Evolutionary conservation across 2,113 vertebrate species (phyloP), one percentile per base, ranked within the genome.

Genomic region (Polypterus bichir): DNA sequence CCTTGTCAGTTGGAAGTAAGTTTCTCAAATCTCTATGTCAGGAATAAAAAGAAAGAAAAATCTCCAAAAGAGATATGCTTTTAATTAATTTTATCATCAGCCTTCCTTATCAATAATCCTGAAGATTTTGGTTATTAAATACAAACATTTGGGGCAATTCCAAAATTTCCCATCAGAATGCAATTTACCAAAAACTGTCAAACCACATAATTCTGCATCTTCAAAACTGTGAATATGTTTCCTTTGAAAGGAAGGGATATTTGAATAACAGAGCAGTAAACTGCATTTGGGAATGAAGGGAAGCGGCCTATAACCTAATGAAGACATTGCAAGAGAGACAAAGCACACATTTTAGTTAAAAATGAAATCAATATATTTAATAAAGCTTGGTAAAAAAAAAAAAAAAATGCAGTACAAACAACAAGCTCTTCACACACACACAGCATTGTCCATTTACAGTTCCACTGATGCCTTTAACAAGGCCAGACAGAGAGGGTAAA

Each of bases 311-410:
- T 63, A 64, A 74, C 73, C 88, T 87, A 85, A 78, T 83, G 83
- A 77, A 86, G 88, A 93, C 91, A 92, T 86, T 91, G 91, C 89
- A 89, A 89, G 85, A 92, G 89, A 98, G 89, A 97, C 92, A 91
- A 94, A 89, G 90, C 89, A 92, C 89, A 94, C 89, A 86, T 82
- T 88, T 78, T 91, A 88, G 88, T 91, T 87, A 89, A 91, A 91
- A 92, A 91, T 88, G 89, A 95, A 88, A 86, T 91, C 71, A 78
- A 75, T 88, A 89, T 83, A 79, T 97, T 98, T 97, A 97, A 97
- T 97, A 92, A 91, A 82, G 87, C 89, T 91, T 81, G 82, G 87
- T 83, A 88, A 88, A 89, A 93, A 27, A 88, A 88, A 89, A 93
- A 27, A 27, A 27, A 27, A 94, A 92, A 88, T 56, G 88, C 75